Conservation (phyloP, 1,140 invertebrate genomes). For the Drosophila prosaltans region DNA sequence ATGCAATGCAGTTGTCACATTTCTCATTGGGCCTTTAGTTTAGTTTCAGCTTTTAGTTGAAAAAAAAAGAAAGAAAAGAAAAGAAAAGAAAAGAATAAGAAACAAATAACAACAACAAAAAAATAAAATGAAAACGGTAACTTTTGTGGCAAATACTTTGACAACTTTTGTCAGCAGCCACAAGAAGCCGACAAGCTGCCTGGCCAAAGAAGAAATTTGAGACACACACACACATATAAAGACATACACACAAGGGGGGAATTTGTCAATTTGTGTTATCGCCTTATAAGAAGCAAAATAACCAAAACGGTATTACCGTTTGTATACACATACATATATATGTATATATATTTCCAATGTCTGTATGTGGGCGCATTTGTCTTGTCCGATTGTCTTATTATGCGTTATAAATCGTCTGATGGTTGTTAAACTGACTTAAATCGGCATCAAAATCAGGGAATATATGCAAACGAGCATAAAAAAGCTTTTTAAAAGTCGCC, state of each 20-base stretch:
- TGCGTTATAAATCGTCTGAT: conserved; percentile 67
- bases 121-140: conserved; percentile 40
- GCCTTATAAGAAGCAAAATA: conserved; percentile 42
- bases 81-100: not conserved
- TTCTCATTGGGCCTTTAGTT: conserved; percentile 43
- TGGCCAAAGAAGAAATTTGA: conserved; percentile 45
- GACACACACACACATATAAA: not conserved
- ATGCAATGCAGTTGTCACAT: conserved; percentile 47
- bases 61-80: not conserved
- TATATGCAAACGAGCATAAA: conserved; percentile 78
- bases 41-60: conserved; percentile 66
- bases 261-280: conserved; percentile 71
- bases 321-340: conserved; percentile 11
- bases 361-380: conserved; percentile 33
- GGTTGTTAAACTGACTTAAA: conserved; percentile 76
- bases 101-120: not conserved
- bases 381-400: conserved; percentile 65
- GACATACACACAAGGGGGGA: not conserved
- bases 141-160: conserved; percentile 70
- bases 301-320: conserved; percentile 11
- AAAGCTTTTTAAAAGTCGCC: conserved; percentile 70
- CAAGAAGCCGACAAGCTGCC: conserved; percentile 47
- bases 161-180: conserved; percentile 40
- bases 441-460: conserved; percentile 57
- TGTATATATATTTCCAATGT: conserved; percentile 9